Conservation (phyloP, 2,113 vertebrate species). For the Passer domesticus region DNA sequence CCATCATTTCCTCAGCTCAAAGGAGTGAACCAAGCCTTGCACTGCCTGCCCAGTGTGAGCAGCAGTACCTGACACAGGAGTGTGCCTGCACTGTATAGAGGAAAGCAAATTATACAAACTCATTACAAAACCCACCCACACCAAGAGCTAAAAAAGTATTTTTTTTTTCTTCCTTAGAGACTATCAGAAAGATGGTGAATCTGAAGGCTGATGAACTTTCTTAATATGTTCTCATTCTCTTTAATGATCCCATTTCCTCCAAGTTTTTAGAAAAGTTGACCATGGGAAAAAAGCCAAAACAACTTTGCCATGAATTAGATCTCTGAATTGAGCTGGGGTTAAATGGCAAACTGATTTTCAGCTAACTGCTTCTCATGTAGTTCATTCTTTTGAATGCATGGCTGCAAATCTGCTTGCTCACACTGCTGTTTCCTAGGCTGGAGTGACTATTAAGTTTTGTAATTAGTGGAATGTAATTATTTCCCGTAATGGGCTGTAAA, state of each 20-base stretch:
- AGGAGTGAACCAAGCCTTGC: not conserved
- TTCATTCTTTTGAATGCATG: not conserved
- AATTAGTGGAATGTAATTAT: constrained; percentile 61
- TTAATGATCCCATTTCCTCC: not conserved
- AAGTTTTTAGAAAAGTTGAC: not conserved
- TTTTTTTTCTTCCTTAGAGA: not conserved
- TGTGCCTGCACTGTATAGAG: fast-evolving
- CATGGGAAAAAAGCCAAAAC: not conserved
- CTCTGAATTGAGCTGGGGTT: not conserved
- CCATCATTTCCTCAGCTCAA: not conserved
- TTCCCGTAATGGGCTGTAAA: constrained; percentile 28
- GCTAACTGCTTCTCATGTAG: not conserved
- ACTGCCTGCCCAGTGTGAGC: not conserved
- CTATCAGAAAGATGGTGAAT: not conserved
- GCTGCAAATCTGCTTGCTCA: constrained; percentile 7
- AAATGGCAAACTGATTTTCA: constrained; percentile 20
- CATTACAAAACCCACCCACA: not conserved
- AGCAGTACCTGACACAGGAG: not conserved
- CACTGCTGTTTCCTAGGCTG: not conserved
- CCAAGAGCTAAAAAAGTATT: not conserved
- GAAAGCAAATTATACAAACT: not conserved
- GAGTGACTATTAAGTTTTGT: constrained; percentile 40
- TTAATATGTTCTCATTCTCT: not conserved
- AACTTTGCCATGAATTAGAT: not conserved
- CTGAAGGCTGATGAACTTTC: not conserved